Evolutionary conservation across 2,888 invertebrate genomes (phyloP), one percentile per base, ranked within the genome.

Genomic region (Phrixothrix hirtus): DNA sequence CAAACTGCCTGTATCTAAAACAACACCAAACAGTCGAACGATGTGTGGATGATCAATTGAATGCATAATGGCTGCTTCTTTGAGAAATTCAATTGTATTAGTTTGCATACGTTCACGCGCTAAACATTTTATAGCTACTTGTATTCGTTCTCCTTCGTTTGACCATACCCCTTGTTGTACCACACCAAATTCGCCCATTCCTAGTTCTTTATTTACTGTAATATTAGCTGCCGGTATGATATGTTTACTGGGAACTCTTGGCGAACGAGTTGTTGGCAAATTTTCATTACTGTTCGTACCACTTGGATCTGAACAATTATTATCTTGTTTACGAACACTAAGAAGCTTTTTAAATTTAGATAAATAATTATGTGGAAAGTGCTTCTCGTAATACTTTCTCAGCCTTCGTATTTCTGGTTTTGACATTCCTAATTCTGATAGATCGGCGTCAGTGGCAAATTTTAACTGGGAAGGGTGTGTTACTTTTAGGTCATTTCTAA

Each of bases 51-150:
- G 96, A 73, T 96, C 94, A 65, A 98, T 95, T 57, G 92, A 88
- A 75, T 98, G 96, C 97, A 99, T 97, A 59, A 97, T 95, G 7
- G 94, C 94, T 0, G 98, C 98, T 77, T 99, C 98, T 75, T 97
- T 97, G 38, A 98, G 79, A 78, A 98, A 97, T 75, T 97, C 96
- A 58, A 95, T 89, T 1, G 95, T 94, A 75, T 95, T 95, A 62
- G 93, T 92, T 66, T 95, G 92, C 90, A 99, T 92, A 49, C 94
- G 84, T 71, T 97, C 96, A 57, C 94, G 86, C 31, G 92, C 92
- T 46, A 99, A 79, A 74, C 96, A 95, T 79, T 99, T 99, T 62
- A 99, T 93, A 10, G 97, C 97, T 49, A 97, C 97, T 62, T 73
- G 74, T 56, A 92, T 91, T 77, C 94, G 83, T 77, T 95, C 92